Evolutionary conservation across 2,797 vertebrate species (phyloP), one percentile per base, ranked within the genome.

Genomic region (Potorous gilbertii): DNA sequence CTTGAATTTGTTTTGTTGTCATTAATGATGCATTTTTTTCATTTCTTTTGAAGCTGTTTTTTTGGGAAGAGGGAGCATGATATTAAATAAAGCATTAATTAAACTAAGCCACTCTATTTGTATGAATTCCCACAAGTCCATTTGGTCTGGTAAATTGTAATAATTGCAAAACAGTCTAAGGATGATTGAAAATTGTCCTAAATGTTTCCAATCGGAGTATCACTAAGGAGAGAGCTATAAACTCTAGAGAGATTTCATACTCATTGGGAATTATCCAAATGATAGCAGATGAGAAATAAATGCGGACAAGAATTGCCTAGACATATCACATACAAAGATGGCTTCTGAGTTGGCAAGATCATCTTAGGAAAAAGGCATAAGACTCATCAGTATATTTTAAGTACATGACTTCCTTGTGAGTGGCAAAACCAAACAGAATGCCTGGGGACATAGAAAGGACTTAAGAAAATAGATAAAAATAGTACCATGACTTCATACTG

Each of bases 291-390:
- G 50, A 91, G 92, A 34, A 56, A 50, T 3, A 10, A 95, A 14
- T 62, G 31, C 40, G 89, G 40, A 90, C 12, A 16, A 57, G 91
- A 95, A 95, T 13, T 87, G 93, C 93, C 91, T 94, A 93, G 92
- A 81, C 54, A 62, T 55, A 46, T 90, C 90, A 96, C 96, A 92
- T 89, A 91, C 50, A 40, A 54, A 18, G 74, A 55, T 54, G 90
- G 96, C 81, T 96, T 95, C 81, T 92, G 90, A 95, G 89, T 90
- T 96, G 34, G 62, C 46, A 57, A 56, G 90, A 62, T 92, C 40
- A 93, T 66, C 90, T 66, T 74, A 90, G 62, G 87, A 96, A 96
- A 16, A 40, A 91, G 46, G 55, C 55, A 92, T 94, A 93, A 92
- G 31, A 34, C 31, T 74, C 91, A 91, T 14, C 0, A 95, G 94